phyloP scores from a whole-genome alignment of 2,888 invertebrate species.

The Chromoteleia sp. region DNA sequence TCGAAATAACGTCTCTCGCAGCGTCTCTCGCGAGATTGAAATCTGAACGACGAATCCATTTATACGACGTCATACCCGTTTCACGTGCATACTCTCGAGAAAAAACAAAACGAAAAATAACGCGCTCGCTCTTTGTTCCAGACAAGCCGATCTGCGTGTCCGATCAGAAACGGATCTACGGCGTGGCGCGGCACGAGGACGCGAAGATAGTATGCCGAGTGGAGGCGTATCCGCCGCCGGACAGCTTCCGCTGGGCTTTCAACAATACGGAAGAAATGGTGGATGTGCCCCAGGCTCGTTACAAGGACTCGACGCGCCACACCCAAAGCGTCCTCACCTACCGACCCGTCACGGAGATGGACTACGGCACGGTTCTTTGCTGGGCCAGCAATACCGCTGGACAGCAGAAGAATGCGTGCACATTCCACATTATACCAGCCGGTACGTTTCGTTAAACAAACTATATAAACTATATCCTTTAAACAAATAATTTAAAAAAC shows the following conservation, averaged over 20 bases:
- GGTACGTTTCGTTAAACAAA: too few relatives aligned
- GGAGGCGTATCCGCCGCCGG: conserved; percentile 93
- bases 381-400: conserved; percentile 91
- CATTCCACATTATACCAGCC: conserved; percentile 90
- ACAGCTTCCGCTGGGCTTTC: conserved; percentile 94
- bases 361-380: conserved; percentile 91
- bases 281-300: conserved; percentile 90
- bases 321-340: conserved; percentile 89
- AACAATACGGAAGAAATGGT: conserved; percentile 94
- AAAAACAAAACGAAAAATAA: conserved; percentile 28
- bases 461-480: too few relatives aligned
- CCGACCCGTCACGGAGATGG: conserved; percentile 90
- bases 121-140: conserved; percentile 83
- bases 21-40: conserved; percentile 57
- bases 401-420: conserved; percentile 90
- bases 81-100: conserved; percentile 31
- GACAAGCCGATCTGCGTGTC: conserved; percentile 93
- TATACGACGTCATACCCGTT: conserved; percentile 53
- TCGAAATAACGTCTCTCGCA: conserved; percentile 56
- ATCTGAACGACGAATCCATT: conserved; percentile 63
- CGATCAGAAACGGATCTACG: conserved; percentile 92
- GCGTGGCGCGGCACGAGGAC: conserved; percentile 92
- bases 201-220: conserved; percentile 93
- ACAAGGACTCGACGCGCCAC: conserved; percentile 86
- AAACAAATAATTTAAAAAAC: too few relatives aligned